A percentile compares a stretch with the other conserved stretches of the same genome.
phyloP scores from a whole-genome alignment of 1,140 invertebrate genomes.

The Onthophagus taurus region DNA sequence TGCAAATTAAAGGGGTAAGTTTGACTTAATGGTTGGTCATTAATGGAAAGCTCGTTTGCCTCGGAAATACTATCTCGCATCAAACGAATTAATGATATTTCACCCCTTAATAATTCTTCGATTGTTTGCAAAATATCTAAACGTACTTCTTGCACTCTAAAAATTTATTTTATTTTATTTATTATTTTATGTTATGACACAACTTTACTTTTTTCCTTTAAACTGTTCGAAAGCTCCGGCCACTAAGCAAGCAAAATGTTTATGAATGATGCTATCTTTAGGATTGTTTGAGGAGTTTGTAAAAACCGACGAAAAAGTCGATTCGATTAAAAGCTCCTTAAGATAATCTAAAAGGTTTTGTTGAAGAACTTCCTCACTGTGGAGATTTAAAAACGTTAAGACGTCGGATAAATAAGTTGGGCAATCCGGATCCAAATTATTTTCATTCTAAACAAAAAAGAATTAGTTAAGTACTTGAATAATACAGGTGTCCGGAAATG shows the following conservation, averaged over 20 bases:
- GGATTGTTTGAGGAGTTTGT: conserved; percentile 12
- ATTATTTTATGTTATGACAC: not conserved
- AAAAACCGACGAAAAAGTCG: conserved; percentile 21
- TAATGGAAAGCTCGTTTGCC: conserved; percentile 11
- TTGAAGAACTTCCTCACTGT: conserved; percentile 22
- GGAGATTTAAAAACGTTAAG: conserved; percentile 19
- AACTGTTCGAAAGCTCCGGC: conserved; percentile 27
- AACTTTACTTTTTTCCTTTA: conserved; percentile 28
- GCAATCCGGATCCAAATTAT: conserved; percentile 12
- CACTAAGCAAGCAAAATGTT: conserved; percentile 28
- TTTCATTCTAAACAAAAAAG: conserved; percentile 11
- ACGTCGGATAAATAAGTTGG: conserved; percentile 8
- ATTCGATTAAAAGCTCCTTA: conserved; percentile 27
- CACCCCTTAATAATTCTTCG: conserved; percentile 26
- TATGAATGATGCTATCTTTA: conserved; percentile 27
- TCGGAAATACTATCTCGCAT: conserved; percentile 27
- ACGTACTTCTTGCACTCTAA: conserved; percentile 25
- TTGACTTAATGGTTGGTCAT: not conserved
- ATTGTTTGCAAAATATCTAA: conserved; percentile 25
- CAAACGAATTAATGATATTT: conserved; percentile 31
- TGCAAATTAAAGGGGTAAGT: conserved; percentile 9
- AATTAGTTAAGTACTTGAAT: not conserved
- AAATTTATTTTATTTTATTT: conserved; percentile 15
- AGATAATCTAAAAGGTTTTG: conserved; percentile 21
- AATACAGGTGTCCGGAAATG: no score